Percentiles rank a stretch among this genome's conserved stretches.
phyloP scores from a whole-genome alignment of 2,888 invertebrate species.

The Phania funesta region DNA sequence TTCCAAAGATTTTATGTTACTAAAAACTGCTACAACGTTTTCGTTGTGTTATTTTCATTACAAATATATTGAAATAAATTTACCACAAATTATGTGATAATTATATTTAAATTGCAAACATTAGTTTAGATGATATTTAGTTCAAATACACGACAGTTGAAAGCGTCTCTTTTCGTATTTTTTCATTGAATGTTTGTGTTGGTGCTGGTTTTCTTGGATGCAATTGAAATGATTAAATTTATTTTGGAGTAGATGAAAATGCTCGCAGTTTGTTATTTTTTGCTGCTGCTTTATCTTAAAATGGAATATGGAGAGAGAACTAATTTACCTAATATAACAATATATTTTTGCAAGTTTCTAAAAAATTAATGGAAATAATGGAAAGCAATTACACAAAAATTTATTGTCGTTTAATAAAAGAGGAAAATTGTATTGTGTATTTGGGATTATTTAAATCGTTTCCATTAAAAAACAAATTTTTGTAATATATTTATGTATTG shows the following conservation, averaged over 20 bases:
- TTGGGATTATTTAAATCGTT: no score
- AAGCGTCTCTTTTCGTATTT: no score
- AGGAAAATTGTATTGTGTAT: no score
- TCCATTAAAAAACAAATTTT: no score
- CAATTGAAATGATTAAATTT: conserved; percentile 46
- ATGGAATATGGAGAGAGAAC: conserved; percentile 1
- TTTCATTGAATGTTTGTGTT: no score
- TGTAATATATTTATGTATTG: no score
- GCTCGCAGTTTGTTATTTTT: neutral
- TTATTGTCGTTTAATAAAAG: no score
- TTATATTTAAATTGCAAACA: conserved; percentile 60
- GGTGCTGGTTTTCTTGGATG: neutral
- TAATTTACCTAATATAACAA: conserved; percentile 14
- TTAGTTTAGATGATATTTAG: conserved; percentile 44
- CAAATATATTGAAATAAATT: conserved; percentile 55
- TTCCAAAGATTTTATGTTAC: neutral
- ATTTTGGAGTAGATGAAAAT: conserved; percentile 2
- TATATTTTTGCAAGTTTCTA: no score
- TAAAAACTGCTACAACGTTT: neutral
- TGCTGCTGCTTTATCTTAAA: conserved; percentile 36
- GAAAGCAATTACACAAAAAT: no score
- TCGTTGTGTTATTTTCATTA: conserved; percentile 23
- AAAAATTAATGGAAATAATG: no score
- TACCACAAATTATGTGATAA: conserved; percentile 63
- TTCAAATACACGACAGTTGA: neutral